phyloP scores from a whole-genome alignment of 2,888 invertebrate genomes.

The Pseudococcus longispinus region DNA sequence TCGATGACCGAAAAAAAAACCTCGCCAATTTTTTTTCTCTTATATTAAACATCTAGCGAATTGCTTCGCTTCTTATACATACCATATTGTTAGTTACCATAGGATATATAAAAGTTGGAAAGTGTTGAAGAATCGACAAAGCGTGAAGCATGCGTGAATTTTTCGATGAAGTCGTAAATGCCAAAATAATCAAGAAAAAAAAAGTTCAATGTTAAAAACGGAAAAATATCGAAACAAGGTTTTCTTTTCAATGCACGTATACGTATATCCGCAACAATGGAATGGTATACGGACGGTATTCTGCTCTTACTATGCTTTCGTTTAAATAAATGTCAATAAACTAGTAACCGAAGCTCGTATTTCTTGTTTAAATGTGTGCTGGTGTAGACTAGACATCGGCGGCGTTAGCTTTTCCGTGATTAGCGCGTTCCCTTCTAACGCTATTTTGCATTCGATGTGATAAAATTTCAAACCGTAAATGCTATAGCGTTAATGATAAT shows the following conservation, averaged over 20 bases:
- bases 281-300: background rate
- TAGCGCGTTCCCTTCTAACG: background rate
- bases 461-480: conserved; percentile 29
- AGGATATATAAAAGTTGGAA: background rate
- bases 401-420: conserved; percentile 26
- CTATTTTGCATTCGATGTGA: conserved; percentile 27
- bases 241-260: background rate
- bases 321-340: conserved; percentile 35
- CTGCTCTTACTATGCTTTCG: background rate
- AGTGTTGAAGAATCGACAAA: background rate
- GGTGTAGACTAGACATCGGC: background rate
- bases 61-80: background rate
- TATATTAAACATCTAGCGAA: background rate
- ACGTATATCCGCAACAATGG: background rate
- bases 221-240: background rate
- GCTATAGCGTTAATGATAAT: conserved; percentile 39
- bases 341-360: conserved; percentile 2
- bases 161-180: conserved; percentile 16
- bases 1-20: background rate
- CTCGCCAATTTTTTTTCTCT: background rate
- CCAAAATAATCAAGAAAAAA: conserved; percentile 8
- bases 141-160: background rate
- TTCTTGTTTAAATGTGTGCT: conserved; percentile 11
- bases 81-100: background rate
- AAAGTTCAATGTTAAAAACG: conserved; percentile 33